Conservation (phyloP, 2,888 invertebrate genomes). For the Hirtodrosophila cameraria region DNA sequence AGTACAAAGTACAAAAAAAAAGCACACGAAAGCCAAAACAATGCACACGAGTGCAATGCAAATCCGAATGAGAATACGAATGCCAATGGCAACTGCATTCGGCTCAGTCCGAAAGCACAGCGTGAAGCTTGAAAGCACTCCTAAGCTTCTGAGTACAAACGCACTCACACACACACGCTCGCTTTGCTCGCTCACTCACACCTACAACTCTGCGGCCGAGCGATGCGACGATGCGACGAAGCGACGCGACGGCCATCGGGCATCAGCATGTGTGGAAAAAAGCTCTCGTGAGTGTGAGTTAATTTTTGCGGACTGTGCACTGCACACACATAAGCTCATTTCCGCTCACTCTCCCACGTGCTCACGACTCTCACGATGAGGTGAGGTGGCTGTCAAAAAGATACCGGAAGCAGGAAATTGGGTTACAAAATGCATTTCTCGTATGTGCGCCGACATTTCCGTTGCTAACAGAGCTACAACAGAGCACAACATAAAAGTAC, state of each 20-base stretch:
- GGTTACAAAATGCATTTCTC: constrained; percentile 74
- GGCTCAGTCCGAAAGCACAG: constrained; percentile 39
- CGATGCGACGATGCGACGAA: no score
- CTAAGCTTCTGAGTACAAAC: constrained; percentile 36
- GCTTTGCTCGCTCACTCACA: constrained; percentile 5
- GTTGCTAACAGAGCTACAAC: constrained; percentile 73
- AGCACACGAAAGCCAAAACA: constrained; percentile 14
- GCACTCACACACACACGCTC: constrained; percentile 6
- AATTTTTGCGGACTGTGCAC: constrained; percentile 24
- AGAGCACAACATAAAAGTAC: constrained; percentile 36
- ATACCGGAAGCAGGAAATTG: constrained; percentile 75
- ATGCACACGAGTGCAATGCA: no score
- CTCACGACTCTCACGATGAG: constrained; percentile 29
- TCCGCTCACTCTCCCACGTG: constrained; percentile 55
- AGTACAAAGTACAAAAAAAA: no score
- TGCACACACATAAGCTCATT: constrained; percentile 60
- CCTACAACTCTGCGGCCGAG: neutral
- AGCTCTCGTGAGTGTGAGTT: constrained; percentile 53
- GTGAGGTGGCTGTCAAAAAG: constrained; percentile 56
- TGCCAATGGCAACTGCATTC: constrained; percentile 22
- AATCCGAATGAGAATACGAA: no score
- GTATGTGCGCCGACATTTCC: constrained; percentile 63
- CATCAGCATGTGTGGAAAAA: constrained; percentile 51
- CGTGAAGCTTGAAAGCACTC: constrained; percentile 56
- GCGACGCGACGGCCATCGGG: constrained; percentile 20